A percentile compares a stretch with the other conserved stretches of the same genome.
Conservation (phyloP, 2,797 vertebrate genomes). For the Saxicola maurus region DNA sequence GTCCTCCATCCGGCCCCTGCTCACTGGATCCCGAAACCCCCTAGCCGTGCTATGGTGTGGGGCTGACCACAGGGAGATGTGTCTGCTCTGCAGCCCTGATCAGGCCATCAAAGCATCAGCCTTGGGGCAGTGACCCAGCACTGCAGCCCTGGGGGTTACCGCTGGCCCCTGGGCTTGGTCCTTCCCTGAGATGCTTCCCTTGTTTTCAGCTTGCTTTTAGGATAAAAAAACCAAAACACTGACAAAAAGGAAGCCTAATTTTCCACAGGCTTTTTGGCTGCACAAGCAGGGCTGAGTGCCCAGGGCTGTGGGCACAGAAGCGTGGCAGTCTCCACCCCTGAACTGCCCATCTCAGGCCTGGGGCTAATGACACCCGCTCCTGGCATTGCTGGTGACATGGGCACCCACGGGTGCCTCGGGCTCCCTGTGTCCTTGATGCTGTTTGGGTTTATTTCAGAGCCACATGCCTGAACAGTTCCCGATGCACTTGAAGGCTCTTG, state of each 20-base stretch:
- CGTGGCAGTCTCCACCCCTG: rapidly evolving
- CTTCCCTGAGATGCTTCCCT: not conserved
- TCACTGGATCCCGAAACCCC: rapidly evolving
- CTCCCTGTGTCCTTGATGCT: not conserved
- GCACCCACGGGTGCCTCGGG: not conserved
- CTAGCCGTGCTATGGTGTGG: rapidly evolving
- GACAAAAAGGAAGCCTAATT: not conserved
- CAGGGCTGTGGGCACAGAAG: not conserved
- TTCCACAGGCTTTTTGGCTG: not conserved
- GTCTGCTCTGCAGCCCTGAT: not conserved
- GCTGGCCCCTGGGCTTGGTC: not conserved
- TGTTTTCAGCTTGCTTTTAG: not conserved
- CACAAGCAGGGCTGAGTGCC: not conserved
- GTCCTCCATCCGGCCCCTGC: rapidly evolving
- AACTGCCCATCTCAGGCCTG: rapidly evolving
- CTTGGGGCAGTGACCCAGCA: not conserved
- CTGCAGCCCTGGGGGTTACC: not conserved
- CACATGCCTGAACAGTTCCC: not conserved
- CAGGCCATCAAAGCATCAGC: not conserved
- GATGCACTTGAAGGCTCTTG: rapidly evolving
- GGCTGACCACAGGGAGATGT: rapidly evolving
- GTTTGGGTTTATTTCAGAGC: not conserved
- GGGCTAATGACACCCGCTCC: rapidly evolving
- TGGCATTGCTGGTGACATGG: not conserved
- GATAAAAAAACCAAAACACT: no score